Conservation (phyloP, 2,113 vertebrate genomes). For the Sylvilagus bachmani region DNA sequence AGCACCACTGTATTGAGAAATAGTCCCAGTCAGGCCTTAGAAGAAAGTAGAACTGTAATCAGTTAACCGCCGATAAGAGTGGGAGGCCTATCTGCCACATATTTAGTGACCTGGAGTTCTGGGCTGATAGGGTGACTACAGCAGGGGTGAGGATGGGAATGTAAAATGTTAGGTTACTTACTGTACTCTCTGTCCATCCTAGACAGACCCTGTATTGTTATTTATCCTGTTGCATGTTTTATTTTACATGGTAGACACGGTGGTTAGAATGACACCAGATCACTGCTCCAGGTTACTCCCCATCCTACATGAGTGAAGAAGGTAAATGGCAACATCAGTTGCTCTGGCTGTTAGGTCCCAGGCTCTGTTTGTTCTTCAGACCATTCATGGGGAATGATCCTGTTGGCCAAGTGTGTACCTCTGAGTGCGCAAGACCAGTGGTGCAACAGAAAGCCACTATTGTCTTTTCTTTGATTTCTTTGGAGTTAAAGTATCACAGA, state of each 20-base stretch:
- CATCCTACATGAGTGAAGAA: background rate
- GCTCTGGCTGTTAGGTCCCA: background rate
- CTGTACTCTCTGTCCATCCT: background rate
- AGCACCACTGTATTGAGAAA: background rate
- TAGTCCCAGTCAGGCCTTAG: background rate
- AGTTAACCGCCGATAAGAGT: background rate
- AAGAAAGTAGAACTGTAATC: constrained; percentile 43
- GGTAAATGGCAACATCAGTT: background rate
- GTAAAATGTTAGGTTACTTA: background rate
- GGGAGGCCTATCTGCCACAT: background rate
- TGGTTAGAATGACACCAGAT: background rate
- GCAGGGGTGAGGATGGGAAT: background rate
- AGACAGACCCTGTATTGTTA: background rate
- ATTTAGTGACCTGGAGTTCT: background rate
- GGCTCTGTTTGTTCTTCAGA: background rate
- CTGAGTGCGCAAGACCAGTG: background rate
- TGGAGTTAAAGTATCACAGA: background rate
- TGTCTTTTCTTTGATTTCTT: constrained; percentile 36
- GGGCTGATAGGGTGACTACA: background rate
- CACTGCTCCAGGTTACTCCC: background rate
- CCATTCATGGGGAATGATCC: background rate
- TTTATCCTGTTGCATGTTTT: background rate
- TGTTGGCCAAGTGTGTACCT: background rate
- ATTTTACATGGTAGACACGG: background rate
- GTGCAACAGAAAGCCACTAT: background rate